Conservation (phyloP, 1,140 invertebrate genomes). For the Bicyclus anynana region DNA sequence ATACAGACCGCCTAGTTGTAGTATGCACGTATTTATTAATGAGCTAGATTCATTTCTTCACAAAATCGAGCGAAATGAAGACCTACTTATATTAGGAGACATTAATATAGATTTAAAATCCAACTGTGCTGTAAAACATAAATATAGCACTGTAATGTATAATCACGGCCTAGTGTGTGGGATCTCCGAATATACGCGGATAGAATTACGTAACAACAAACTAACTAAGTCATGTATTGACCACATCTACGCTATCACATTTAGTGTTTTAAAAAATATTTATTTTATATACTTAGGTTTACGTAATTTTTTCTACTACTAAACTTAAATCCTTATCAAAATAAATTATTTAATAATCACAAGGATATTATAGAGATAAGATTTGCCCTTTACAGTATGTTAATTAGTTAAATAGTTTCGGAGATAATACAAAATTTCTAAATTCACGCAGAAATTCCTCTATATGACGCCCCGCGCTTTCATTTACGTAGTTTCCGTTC, state of each 20-base stretch:
- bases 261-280: no score
- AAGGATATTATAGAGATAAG: no score
- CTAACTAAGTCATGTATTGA: slow-evolving; percentile 19
- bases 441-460: no score
- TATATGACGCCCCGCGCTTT: no score
- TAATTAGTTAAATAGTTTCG: no score
- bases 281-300: no score
- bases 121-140: slow-evolving; percentile 7
- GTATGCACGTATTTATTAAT: slow-evolving; percentile 15
- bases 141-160: slow-evolving; percentile 13
- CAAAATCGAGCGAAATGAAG: background rate
- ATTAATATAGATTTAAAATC: slow-evolving; percentile 21
- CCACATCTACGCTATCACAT: slow-evolving; percentile 13
- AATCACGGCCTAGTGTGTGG: slow-evolving; percentile 11
- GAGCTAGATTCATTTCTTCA: slow-evolving; percentile 11
- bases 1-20: slow-evolving; percentile 10
- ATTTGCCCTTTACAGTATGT: no score
- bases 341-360: no score
- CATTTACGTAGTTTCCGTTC: no score
- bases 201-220: slow-evolving; percentile 10
- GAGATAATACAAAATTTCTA: no score
- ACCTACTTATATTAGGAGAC: slow-evolving; percentile 12
- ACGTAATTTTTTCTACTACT: no score
- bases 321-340: no score
- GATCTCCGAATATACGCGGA: slow-evolving; percentile 17